Conservation (phyloP, 92 coral and sea anemone species). For the Heteractis magnifica region DNA sequence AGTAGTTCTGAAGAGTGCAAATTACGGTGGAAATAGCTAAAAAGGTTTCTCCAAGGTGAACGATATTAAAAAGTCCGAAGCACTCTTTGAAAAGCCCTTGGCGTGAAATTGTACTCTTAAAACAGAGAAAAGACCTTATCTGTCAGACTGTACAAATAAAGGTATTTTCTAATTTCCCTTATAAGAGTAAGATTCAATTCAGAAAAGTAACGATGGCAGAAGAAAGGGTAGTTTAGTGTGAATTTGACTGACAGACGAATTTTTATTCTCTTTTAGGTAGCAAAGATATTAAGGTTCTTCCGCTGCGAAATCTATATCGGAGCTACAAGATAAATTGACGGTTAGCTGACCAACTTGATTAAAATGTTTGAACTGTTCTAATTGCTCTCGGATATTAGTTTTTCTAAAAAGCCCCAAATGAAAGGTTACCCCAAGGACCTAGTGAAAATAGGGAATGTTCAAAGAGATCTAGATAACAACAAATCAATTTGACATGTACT, state of each 20-base stretch:
- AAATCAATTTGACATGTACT: not conserved
- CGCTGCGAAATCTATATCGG: constrained; percentile 42
- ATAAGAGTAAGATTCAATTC: constrained; percentile 27
- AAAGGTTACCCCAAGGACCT: constrained; percentile 32
- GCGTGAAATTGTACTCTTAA: constrained; percentile 18
- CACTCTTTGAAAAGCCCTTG: constrained; percentile 22
- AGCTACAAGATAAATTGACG: constrained; percentile 58
- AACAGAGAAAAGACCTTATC: constrained; percentile 33
- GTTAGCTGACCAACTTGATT: constrained; percentile 55
- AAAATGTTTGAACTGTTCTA: constrained; percentile 67
- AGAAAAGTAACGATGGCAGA: constrained; percentile 25
- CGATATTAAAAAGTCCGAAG: constrained; percentile 33
- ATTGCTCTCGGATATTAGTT: constrained; percentile 82
- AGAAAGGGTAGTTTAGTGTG: constrained; percentile 15
- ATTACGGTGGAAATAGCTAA: constrained; percentile 37
- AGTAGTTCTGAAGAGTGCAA: constrained; percentile 35
- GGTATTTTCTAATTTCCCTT: constrained; percentile 38
- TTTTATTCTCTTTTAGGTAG: constrained; percentile 21
- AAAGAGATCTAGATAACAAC: constrained; percentile 9
- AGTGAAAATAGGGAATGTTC: constrained; percentile 12
- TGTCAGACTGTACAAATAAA: constrained; percentile 38
- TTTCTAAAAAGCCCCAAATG: constrained; percentile 46
- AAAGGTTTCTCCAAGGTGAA: constrained; percentile 24
- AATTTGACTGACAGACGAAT: constrained; percentile 41
- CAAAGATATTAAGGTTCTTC: constrained; percentile 45